phyloP scores from a whole-genome alignment of 2,888 invertebrate species.

The Trichogramma dendrolimi region DNA sequence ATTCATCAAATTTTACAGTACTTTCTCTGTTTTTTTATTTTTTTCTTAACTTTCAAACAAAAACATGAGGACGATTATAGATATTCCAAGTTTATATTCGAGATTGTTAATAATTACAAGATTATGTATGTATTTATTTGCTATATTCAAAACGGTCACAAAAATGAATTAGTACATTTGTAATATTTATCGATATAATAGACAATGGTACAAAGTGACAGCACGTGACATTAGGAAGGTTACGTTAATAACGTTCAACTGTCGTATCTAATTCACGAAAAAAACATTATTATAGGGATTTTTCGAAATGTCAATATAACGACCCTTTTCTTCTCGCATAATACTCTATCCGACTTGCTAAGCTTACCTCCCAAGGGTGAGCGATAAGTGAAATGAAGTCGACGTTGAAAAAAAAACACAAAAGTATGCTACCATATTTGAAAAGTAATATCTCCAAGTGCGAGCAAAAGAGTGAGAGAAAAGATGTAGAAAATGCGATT shows the following conservation, averaged over 20 bases:
- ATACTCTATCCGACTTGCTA: conserved; percentile 7
- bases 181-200: neutral
- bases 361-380: conserved; percentile 20
- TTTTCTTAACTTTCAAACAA: too few species aligned
- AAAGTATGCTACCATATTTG: too few species aligned
- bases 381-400: conserved; percentile 32
- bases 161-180: neutral
- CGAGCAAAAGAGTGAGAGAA: conserved; percentile 15
- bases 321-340: conserved; percentile 12
- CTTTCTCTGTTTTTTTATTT: too few species aligned
- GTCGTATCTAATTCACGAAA: conserved; percentile 4
- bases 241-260: too few species aligned
- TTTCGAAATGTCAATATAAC: conserved; percentile 23
- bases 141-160: neutral
- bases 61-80: too few species aligned
- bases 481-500: conserved; percentile 20
- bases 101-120: neutral
- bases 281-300: conserved; percentile 22
- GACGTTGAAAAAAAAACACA: conserved; percentile 6
- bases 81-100: too few species aligned
- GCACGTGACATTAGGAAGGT: too few species aligned
- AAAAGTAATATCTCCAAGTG: conserved; percentile 18
- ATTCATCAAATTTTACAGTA: too few species aligned
- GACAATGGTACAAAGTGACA: neutral
- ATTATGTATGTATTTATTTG: neutral